Evolutionary conservation across 23 tunicate species (phyloP), one percentile per base, ranked within the genome.

Genomic region (Ciona savignyi): DNA sequence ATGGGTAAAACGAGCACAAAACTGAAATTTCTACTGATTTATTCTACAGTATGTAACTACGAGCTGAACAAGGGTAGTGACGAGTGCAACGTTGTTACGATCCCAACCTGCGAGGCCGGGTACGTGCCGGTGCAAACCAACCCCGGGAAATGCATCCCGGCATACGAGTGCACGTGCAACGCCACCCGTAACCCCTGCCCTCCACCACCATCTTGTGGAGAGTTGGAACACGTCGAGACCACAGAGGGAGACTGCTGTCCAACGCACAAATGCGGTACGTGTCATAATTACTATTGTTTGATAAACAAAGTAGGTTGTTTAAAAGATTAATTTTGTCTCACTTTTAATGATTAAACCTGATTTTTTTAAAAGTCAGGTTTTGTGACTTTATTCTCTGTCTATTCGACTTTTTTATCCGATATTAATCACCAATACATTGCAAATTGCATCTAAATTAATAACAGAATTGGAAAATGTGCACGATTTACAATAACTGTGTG

Each of bases 111-210:
- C 77, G 72, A 48, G 32, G 75, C 76, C 51, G 93, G 98, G 1
- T 81, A 77, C 71, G 74, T 82, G 25, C 74, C 84, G 2, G 74
- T 66, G 29, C 66, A 9, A 80, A 76, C 78, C 0, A 74, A 86
- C 73, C 77, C 72, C 21, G 85, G 51, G 9, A 32, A 86, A 49
- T 93, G 93, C 70, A 76, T 91, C 35, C 97, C 97, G 9, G 66
- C 79, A 28, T 91, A 74, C 65, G 77, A 80, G 22, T 91, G 97
- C 71, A 70, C 68, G 9, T 93, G 93, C 81, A 86, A 86, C 88
- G 51, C 81, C 0, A 63, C 78, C 30, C 29, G 64, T 28, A 78
- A 74, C 73, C 85, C 85, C 27, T 86, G 98, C 64, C 82, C 95
- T 1, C 32, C 65, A 23, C 70, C 85, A 0, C 94, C 85, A 1